A percentile compares a stretch with the other conserved stretches of the same genome.
Evolutionary conservation across 2,888 invertebrate species (phyloP).

Genomic region (Tetropium fuscum): DNA sequence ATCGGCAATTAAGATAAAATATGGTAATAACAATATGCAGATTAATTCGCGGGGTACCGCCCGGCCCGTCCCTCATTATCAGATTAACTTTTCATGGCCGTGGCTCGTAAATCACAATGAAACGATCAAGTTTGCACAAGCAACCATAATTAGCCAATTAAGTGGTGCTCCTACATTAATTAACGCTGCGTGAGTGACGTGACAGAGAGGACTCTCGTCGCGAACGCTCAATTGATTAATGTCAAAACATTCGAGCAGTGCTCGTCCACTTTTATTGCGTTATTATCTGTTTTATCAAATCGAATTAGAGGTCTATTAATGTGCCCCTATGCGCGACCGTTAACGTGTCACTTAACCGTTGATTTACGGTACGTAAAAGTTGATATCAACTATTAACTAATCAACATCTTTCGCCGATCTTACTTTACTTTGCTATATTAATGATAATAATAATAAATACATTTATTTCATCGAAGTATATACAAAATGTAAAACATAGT

Average conservation of each 20-base stretch:
- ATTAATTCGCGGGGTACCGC: constrained; percentile 32
- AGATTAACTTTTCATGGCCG: constrained; percentile 45
- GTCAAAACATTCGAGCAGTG: constrained; percentile 20
- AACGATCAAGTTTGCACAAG: constrained; percentile 37
- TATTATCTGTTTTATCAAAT: constrained; percentile 12
- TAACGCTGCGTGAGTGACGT: constrained; percentile 22
- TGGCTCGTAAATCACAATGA: constrained; percentile 46
- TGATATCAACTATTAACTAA: no score
- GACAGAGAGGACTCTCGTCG: constrained; percentile 8
- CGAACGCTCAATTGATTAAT: constrained; percentile 10
- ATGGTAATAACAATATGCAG: constrained; percentile 32
- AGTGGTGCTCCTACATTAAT: constrained; percentile 41
- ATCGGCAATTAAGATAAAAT: constrained; percentile 31
- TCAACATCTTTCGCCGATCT: no score
- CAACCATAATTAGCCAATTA: constrained; percentile 39
- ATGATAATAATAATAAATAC: no score
- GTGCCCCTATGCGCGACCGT: constrained; percentile 2
- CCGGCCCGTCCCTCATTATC: constrained; percentile 42
- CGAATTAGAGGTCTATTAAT: constrained; percentile 3
- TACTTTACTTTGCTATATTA: no score
- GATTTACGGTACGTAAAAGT: neutral
- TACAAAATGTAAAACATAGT: no score
- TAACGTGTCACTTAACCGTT: neutral
- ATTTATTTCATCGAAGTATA: no score
- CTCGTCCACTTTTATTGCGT: constrained; percentile 14